Evolutionary conservation across 2,888 invertebrate species (phyloP), one percentile per base, ranked within the genome.

Genomic region (Elysia crispata): DNA sequence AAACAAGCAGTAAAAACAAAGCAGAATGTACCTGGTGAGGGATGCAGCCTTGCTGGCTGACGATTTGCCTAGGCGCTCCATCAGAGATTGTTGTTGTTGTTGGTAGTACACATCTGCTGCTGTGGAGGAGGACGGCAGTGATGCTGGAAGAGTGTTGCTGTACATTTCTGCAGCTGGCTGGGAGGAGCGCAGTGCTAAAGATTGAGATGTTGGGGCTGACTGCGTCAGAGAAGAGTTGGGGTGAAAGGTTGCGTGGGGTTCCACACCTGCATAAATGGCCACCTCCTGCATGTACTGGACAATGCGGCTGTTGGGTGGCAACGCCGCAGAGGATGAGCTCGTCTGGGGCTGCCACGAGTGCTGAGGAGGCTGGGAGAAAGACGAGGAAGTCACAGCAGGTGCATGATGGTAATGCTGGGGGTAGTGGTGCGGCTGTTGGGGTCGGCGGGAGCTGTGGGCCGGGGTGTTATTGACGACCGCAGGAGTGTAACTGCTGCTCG

Each of bases 261-360:
- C 88, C 18, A 90, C 83, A 41, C 89, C 91, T 77, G 89, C 89
- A 84, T 88, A 86, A 83, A 87, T 84, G 31, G 89, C 90, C 62
- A 90, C 90, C 82, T 91, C 91, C 80, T 90, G 89, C 89, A 90
- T 90, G 79, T 89, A 88, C 79, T 90, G 89, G 73, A 89, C 81
- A 70, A 90, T 89, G 41, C 89, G 84, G 81, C 89, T 89, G 82
- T 88, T 89, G 11, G 86, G 85, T 23, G 57, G 54, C 25, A 28
- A 49, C 31, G 66, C 3, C 5, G 41, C 3, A 11, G 41, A 41
- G 11, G 41, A 11, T 6, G 41, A 11, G 41, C 3, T 3, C 5
- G 11, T 41, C 41, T 41, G 41, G 41, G 41, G 41, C 41, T 6
- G 11, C 41, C 41, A 41, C 5, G 41, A 41, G 41, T 3, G 41